A percentile compares a stretch with the other conserved stretches of the same genome.
Evolutionary conservation across 2,888 invertebrate genomes (phyloP).

Genomic region (Oscheius sp.): DNA sequence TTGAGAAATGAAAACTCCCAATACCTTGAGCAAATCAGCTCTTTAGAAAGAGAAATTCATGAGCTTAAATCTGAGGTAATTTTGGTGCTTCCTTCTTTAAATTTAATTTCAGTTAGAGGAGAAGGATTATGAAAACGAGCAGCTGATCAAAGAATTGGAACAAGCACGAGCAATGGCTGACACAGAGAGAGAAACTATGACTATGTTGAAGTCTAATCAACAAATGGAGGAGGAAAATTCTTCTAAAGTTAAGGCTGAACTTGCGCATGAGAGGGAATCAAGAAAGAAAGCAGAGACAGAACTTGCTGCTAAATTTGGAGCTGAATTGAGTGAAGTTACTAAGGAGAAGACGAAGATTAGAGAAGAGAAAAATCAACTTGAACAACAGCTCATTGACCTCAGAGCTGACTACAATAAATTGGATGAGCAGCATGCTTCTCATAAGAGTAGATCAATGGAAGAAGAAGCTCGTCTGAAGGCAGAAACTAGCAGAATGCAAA

Average conservation of each 20-base stretch:
- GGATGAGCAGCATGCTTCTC: slow-evolving; percentile 35
- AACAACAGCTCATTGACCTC: slow-evolving; percentile 28
- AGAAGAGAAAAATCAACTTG: slow-evolving; percentile 14
- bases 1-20: slow-evolving; percentile 1
- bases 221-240: slow-evolving; percentile 13
- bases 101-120: slow-evolving; percentile 13
- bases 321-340: not conserved
- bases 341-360: slow-evolving; percentile 6
- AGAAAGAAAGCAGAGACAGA: slow-evolving; percentile 22
- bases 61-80: slow-evolving; percentile 17
- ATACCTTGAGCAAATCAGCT: slow-evolving; percentile 2
- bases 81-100: not conserved
- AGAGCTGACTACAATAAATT: slow-evolving; percentile 32
- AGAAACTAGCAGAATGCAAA: slow-evolving; percentile 27
- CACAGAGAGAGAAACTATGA: slow-evolving; percentile 9
- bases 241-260: not conserved
- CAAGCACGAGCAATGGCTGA: slow-evolving; percentile 20
- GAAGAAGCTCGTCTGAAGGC: slow-evolving; percentile 17
- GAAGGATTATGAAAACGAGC: slow-evolving; percentile 25
- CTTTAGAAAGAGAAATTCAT: slow-evolving; percentile 5
- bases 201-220: slow-evolving; percentile 9
- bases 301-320: slow-evolving; percentile 1
- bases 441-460: slow-evolving; percentile 16
- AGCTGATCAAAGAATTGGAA: slow-evolving; percentile 20
- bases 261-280: not conserved